A percentile compares a stretch with the other conserved stretches of the same genome.
These are phyloP conservation scores for Calyptomena viridis DNA, from an alignment of 2,113 vertebrate genomes.

Conservation along the genomic window DNA sequence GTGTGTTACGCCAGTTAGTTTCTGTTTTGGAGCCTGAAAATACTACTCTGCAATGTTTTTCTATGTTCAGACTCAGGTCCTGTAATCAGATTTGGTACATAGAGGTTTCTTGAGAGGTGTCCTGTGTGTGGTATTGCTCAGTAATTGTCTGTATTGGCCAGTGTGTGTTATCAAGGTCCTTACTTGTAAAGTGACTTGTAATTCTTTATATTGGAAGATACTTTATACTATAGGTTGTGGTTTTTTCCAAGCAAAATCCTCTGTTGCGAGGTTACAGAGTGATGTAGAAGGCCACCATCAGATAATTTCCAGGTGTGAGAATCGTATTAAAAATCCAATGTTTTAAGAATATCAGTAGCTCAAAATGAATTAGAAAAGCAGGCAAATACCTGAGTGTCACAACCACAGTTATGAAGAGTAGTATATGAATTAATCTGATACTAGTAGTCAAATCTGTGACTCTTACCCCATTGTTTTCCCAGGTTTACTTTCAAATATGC, in stretches of 20 bases:
- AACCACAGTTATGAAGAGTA: neutral
- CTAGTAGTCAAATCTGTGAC: neutral
- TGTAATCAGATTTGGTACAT: fast-evolving
- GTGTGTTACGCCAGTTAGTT: neutral
- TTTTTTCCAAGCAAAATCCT: neutral
- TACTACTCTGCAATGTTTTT: neutral
- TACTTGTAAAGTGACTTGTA: neutral
- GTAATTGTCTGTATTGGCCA: neutral
- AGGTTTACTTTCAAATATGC: neutral
- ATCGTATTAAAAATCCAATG: neutral
- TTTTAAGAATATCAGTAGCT: neutral
- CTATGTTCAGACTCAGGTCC: neutral
- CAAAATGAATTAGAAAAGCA: neutral
- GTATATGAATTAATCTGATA: neutral
- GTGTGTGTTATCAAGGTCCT: neutral
- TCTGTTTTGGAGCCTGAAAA: neutral
- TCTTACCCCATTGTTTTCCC: neutral
- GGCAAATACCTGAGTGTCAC: neutral
- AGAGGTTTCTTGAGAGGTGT: neutral
- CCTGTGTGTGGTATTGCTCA: neutral
- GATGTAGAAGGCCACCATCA: neutral
- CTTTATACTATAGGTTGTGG: neutral
- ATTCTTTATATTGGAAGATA: neutral
- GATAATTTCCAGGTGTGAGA: neutral
- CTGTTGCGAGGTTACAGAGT: neutral